These are phyloP conservation scores for Tinea trinotella DNA, from an alignment of 2,888 invertebrate species.

Conservation along the genomic window DNA sequence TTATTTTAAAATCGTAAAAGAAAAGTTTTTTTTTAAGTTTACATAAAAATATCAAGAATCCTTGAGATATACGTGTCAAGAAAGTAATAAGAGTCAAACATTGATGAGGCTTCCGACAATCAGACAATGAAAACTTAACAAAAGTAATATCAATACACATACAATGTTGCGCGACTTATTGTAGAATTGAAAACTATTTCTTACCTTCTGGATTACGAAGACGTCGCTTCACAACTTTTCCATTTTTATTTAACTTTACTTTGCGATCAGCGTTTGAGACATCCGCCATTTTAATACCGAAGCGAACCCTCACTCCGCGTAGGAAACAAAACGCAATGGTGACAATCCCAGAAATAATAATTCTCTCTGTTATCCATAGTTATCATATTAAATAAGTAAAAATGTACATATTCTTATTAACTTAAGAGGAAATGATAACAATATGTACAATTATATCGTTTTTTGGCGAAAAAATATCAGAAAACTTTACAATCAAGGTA, in stretches of 20 bases:
- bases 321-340: not conserved
- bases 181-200: conserved; percentile 21
- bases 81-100: conserved; percentile 65
- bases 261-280: conserved; percentile 64
- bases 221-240: conserved; percentile 64
- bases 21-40: not conserved
- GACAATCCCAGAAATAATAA: no score
- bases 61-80: conserved; percentile 34
- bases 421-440: not conserved
- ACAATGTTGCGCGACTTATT: not conserved
- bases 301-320: not conserved
- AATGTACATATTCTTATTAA: not conserved
- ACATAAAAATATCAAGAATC: not conserved
- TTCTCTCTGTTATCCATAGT: no score
- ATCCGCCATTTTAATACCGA: conserved; percentile 69
- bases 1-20: not conserved
- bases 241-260: conserved; percentile 63
- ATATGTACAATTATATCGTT: not conserved
- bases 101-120: conserved; percentile 27
- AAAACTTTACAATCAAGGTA: not conserved
- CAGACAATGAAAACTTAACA: conserved; percentile 16
- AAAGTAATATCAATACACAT: conserved; percentile 6
- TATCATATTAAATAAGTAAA: not conserved
- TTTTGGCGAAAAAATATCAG: not conserved
- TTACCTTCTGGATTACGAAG: conserved; percentile 65